Percentiles rank a stretch among this genome's conserved stretches.
Conservation (phyloP, 2,888 invertebrate species). For the Oscheius sp. region DNA sequence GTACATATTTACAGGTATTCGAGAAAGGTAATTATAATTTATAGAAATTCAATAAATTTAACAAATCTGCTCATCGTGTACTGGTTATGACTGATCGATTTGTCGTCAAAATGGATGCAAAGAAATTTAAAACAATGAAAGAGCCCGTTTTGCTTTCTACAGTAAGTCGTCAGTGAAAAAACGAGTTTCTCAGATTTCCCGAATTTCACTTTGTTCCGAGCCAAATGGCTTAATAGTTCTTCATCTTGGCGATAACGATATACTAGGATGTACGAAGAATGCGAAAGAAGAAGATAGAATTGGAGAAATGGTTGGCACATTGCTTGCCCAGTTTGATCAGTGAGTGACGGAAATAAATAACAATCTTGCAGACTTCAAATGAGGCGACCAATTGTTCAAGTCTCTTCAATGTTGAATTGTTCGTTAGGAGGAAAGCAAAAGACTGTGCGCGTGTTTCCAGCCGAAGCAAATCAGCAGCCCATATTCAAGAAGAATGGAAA, state of each 20-base stretch:
- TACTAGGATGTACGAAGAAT: constrained; percentile 71
- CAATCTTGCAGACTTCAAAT: background rate
- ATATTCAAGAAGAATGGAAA: constrained; percentile 63
- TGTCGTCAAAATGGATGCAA: constrained; percentile 73
- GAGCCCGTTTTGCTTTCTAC: constrained; percentile 65
- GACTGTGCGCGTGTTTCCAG: constrained; percentile 65
- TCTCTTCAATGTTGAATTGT: constrained; percentile 70
- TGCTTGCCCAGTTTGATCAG: constrained; percentile 70
- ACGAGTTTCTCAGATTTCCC: constrained; percentile 69
- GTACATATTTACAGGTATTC: constrained; percentile 49
- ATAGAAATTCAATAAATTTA: constrained; percentile 72
- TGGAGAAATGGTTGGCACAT: constrained; percentile 72
- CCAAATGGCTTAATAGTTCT: constrained; percentile 72
- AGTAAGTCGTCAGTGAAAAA: constrained; percentile 33
- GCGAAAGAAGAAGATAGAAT: constrained; percentile 71
- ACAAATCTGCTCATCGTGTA: constrained; percentile 72
- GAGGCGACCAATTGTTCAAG: constrained; percentile 62
- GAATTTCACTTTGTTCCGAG: constrained; percentile 71
- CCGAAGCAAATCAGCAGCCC: constrained; percentile 45
- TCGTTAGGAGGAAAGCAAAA: constrained; percentile 71
- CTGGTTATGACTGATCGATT: constrained; percentile 72
- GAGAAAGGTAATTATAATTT: constrained; percentile 6
- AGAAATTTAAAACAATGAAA: constrained; percentile 72
- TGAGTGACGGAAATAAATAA: constrained; percentile 39
- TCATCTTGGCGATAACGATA: constrained; percentile 72